These are phyloP conservation scores for Pogonophryne albipinna DNA, from an alignment of 2,797 vertebrate genomes.

Conservation along the genomic window DNA sequence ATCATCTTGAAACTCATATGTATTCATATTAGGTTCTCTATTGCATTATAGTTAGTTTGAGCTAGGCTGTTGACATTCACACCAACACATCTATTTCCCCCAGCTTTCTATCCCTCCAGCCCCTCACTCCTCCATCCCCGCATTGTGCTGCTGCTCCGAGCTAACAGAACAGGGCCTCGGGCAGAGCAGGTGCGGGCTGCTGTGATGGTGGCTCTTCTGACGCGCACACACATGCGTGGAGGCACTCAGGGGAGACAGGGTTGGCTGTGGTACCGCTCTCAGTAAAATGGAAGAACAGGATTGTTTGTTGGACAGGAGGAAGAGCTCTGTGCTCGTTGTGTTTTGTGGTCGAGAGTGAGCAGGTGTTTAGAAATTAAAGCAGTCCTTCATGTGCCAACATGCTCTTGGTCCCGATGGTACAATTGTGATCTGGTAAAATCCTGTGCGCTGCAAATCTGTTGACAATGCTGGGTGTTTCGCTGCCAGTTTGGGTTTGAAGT, in stretches of 20 bases:
- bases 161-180: slow-evolving; percentile 60
- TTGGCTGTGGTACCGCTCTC: slow-evolving; percentile 57
- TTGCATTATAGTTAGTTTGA: slow-evolving; percentile 48
- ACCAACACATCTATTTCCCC: slow-evolving; percentile 48
- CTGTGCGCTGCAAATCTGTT: slow-evolving; percentile 58
- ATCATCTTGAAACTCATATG: slow-evolving; percentile 42
- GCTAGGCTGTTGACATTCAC: slow-evolving; percentile 70
- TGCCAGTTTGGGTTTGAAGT: slow-evolving; percentile 61
- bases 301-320: slow-evolving; percentile 56
- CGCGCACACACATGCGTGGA: slow-evolving; percentile 27
- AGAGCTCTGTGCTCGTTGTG: slow-evolving; percentile 44
- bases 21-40: slow-evolving; percentile 56
- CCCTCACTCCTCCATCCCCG: slow-evolving; percentile 42
- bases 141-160: slow-evolving; percentile 51
- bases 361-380: slow-evolving; percentile 73
- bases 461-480: slow-evolving; percentile 46
- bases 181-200: slow-evolving; percentile 76
- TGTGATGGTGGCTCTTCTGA: slow-evolving; percentile 65
- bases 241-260: slow-evolving; percentile 53
- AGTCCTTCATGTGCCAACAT: slow-evolving; percentile 44
- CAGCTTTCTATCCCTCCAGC: slow-evolving; percentile 38
- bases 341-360: slow-evolving; percentile 62
- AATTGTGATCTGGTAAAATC: slow-evolving; percentile 62
- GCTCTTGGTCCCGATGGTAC: slow-evolving; percentile 40
- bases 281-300: slow-evolving; percentile 57